Evolutionary conservation across 2,797 vertebrate genomes (phyloP), one percentile per base, ranked within the genome.

Genomic region (Acanthurus lineatus): DNA sequence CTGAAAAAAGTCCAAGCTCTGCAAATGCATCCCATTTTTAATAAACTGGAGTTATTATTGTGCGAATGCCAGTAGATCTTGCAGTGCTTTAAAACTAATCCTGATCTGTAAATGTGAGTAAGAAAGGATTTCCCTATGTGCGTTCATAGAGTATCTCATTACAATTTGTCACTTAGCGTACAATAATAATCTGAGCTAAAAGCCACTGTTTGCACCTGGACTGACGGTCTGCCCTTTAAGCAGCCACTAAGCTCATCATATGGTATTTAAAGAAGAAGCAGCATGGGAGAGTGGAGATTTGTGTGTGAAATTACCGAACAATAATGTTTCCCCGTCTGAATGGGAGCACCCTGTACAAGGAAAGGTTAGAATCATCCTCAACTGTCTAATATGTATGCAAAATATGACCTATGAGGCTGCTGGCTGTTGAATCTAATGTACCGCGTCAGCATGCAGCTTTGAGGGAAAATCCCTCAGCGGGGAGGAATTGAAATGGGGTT

Each of bases 351-450:
- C 76, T 77, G 76, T 79, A 87, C 83, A 86, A 1, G 59, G 79
- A 94, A 94, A 95, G 93, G 94, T 94, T 95, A 93, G 78, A 85
- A 81, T 91, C 90, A 86, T 93, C 88, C 91, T 88, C 84, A 76
- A 71, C 85, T 75, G 83, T 89, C 92, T 93, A 85, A 93, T 94
- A 87, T 84, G 84, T 92, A 94, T 95, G 94, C 92, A 92, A 93
- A 95, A 88, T 88, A 77, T 95, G 94, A 95, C 94, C 94, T 94
- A 93, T 93, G 85, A 86, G 89, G 82, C 76, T 81, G 75, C 80
- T 38, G 89, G 83, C 89, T 89, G 88, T 83, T 85, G 83, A 86
- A 84, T 93, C 81, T 87, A 89, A 93, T 92, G 88, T 86, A 87
- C 77, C 74, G 20, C 77, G 88, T 93, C 92, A 91, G 92, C 91